These are phyloP conservation scores for Hypsopygia costalis DNA, from an alignment of 2,888 invertebrate genomes.

Conservation along the genomic window DNA sequence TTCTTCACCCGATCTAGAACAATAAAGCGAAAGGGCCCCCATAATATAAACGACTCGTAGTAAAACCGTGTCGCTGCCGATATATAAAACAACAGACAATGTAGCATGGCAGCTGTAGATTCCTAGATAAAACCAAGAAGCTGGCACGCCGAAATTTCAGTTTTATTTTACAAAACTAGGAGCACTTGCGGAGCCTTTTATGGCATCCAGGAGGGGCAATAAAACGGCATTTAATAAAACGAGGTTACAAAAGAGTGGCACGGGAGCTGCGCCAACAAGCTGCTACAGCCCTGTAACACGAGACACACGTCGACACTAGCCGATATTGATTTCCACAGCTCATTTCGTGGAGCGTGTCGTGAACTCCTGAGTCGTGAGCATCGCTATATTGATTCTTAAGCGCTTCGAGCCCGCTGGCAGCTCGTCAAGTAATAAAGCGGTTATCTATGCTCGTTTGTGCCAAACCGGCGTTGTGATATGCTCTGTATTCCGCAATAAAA, in stretches of 20 bases:
- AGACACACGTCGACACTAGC: conserved; percentile 35
- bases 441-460: conserved; percentile 66
- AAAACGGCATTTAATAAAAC: conserved; percentile 56
- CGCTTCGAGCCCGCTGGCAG: conserved; percentile 44
- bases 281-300: conserved; percentile 17
- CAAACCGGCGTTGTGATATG: conserved; percentile 59
- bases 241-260: conserved; percentile 26
- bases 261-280: neutral
- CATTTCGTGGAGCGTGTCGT: conserved; percentile 31
- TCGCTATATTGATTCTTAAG: conserved; percentile 48
- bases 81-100: conserved; percentile 60
- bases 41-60: conserved; percentile 48
- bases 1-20: conserved; percentile 37
- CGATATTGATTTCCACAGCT: conserved; percentile 38
- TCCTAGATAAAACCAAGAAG: conserved; percentile 49
- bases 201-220: conserved; percentile 39
- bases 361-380: conserved; percentile 21
- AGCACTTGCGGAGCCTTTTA: conserved; percentile 48
- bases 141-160: conserved; percentile 43
- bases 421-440: conserved; percentile 66
- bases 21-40: conserved; percentile 42
- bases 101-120: conserved; percentile 45
- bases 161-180: conserved; percentile 59
- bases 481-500: conserved; percentile 48
- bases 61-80: conserved; percentile 46